Percentiles rank a stretch among this genome's conserved stretches.
phyloP scores from a whole-genome alignment of 2,113 vertebrate species.

The Oryzias melastigma region DNA sequence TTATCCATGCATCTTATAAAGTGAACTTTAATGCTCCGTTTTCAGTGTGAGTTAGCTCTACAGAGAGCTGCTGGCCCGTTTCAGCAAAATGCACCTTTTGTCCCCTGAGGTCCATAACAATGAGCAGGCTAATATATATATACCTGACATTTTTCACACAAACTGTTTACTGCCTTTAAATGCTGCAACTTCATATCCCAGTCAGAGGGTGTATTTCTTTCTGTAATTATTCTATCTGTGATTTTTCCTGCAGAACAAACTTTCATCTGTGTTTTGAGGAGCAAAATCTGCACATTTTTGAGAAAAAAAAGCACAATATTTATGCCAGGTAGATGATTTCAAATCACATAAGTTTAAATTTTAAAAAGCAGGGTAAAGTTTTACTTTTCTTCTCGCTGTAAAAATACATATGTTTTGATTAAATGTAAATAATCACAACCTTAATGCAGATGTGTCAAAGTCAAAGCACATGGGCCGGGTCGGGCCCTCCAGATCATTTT shows the following conservation, averaged over 20 bases:
- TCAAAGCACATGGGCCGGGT: too few species aligned
- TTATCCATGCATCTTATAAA: slow-evolving; percentile 16
- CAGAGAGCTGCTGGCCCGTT: slow-evolving; percentile 9
- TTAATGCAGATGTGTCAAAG: too few species aligned
- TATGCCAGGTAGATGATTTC: too few species aligned
- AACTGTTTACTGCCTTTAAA: slow-evolving; percentile 15
- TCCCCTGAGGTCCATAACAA: slow-evolving; percentile 26
- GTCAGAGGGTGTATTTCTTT: slow-evolving; percentile 14
- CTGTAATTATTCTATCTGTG: neutral
- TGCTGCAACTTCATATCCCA: slow-evolving; percentile 12
- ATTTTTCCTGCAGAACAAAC: neutral
- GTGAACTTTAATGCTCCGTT: slow-evolving; percentile 39
- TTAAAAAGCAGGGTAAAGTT: neutral
- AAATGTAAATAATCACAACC: slow-evolving; percentile 15
- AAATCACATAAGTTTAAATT: too few species aligned
- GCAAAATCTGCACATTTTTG: too few species aligned
- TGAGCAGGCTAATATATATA: slow-evolving; percentile 33
- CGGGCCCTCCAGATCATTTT: too few species aligned
- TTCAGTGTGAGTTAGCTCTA: slow-evolving; percentile 20
- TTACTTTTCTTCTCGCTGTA: slow-evolving; percentile 1
- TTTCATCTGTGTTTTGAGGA: neutral
- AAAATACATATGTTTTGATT: slow-evolving; percentile 26
- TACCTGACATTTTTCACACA: slow-evolving; percentile 24
- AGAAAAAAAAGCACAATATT: too few species aligned
- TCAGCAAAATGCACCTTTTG: slow-evolving; percentile 38